Base-by-base conservation (phyloP, 1,140 invertebrate species). In the Bombus sibiricus region DNA sequence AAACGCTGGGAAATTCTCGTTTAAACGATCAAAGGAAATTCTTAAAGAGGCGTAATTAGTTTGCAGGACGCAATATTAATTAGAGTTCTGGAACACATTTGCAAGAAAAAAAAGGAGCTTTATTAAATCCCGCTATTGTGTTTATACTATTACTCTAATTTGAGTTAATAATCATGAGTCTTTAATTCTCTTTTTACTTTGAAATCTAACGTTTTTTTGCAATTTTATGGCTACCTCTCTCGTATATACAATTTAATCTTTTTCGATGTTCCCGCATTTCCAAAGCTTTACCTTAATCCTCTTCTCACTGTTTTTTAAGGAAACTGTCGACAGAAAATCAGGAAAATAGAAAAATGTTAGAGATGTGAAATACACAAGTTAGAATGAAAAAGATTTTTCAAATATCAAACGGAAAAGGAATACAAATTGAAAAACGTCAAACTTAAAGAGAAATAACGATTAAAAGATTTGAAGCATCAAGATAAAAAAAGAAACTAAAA, bases 1-100 rank as follows among this genome's bases (percentile, higher is more conserved):
- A 34, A 8, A 32, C 32, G 69, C 69, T 41, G 28, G 39, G 69
- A 71, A 71, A 71, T n/a, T 41, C 69, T 69, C 69, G 28, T 72
- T 72, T 72, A 72, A 72, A 72, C 28, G 37, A 72, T 72, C 39
- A 72, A 72, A 41, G 39, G 69, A 74, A 47, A 74, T 74, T 74
- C 41, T 74, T 74, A 47, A 43, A 43, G 18, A 74, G 28, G 6
- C 15, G 72, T 74, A 74, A 74, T 74, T 74, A 43, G 3, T 41
- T 47, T 18, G 15, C 25, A 47, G 41, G 41, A 32, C 18, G 39
- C 34, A 6, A 72, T 72, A 37, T 72, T 72, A 72, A 72, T 72
- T 41, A 41, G 39, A 72, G 41, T 41, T 28, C 6, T 28, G 39
- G 2, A 25, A 43, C 41, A 32, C 18, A 8, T 22, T 73, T 32